These are phyloP conservation scores for Cataglyphis albicans DNA, from an alignment of 2,888 invertebrate genomes.

Conservation along the genomic window DNA sequence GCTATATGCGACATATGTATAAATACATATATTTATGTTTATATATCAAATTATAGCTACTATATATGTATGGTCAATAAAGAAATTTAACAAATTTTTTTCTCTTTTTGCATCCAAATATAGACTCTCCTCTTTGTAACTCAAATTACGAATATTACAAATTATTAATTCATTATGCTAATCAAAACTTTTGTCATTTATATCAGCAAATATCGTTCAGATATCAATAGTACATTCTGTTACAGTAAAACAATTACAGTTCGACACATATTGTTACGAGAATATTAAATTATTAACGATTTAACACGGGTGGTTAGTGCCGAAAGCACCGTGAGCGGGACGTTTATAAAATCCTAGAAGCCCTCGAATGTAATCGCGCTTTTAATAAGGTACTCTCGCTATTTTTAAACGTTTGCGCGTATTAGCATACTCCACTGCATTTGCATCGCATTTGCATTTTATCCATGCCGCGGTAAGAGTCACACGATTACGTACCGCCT, in stretches of 20 bases:
- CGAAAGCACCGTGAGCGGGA: slow-evolving; percentile 16
- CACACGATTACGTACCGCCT: slow-evolving; percentile 60
- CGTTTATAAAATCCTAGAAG: slow-evolving; percentile 45
- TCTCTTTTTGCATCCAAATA: background rate
- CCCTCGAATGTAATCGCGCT: slow-evolving; percentile 60
- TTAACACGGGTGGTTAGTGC: slow-evolving; percentile 35
- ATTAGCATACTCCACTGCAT: slow-evolving; percentile 69
- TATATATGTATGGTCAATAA: background rate
- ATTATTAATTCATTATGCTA: slow-evolving; percentile 44
- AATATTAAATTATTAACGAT: slow-evolving; percentile 49
- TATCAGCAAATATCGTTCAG: slow-evolving; percentile 15
- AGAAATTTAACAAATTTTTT: background rate
- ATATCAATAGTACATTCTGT: slow-evolving; percentile 31
- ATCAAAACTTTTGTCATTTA: slow-evolving; percentile 31
- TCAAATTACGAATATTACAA: slow-evolving; percentile 16
- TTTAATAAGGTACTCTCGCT: slow-evolving; percentile 65
- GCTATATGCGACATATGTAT: background rate
- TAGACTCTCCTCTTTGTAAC: background rate
- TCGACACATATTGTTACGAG: slow-evolving; percentile 25
- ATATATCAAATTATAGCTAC: background rate
- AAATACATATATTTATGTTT: background rate
- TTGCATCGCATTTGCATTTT: slow-evolving; percentile 74
- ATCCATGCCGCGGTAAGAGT: slow-evolving; percentile 53
- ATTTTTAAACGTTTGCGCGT: slow-evolving; percentile 71
- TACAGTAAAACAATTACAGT: slow-evolving; percentile 47